Conservation (phyloP, 1,140 invertebrate genomes). For the Piezodorus guildinii region DNA sequence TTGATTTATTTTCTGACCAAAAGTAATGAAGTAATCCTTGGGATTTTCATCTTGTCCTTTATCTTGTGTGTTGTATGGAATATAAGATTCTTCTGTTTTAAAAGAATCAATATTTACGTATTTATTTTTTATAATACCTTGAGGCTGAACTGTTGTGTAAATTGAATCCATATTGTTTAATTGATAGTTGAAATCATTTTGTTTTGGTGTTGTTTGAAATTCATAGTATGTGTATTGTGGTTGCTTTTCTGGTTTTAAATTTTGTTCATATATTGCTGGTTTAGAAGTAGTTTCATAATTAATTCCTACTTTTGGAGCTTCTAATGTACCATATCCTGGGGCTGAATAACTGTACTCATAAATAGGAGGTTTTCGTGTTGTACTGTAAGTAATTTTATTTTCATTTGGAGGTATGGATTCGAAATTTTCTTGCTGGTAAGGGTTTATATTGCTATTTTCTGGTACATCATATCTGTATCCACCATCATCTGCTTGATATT, state of each 20-base stretch:
- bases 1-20: constrained; percentile 53
- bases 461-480: constrained; percentile 3
- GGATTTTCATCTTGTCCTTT: constrained; percentile 59
- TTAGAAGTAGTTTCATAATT: constrained; percentile 20
- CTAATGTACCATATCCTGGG: constrained; percentile 27
- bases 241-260: constrained; percentile 15
- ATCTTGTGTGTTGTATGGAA: constrained; percentile 57
- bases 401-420: background rate
- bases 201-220: constrained; percentile 19
- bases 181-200: constrained; percentile 16
- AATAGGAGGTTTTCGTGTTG: constrained; percentile 27
- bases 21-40: constrained; percentile 61
- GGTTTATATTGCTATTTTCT: background rate
- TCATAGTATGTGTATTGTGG: constrained; percentile 17
- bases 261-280: constrained; percentile 12
- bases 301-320: constrained; percentile 24
- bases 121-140: background rate
- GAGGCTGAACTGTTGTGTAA: background rate
- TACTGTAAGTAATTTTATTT: background rate
- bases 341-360: constrained; percentile 31
- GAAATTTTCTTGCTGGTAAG: background rate
- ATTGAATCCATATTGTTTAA: background rate
- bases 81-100: constrained; percentile 42
- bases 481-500: constrained; percentile 5
- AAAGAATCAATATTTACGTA: background rate